Conservation (phyloP, 2,888 invertebrate species). For the Brachynemurus nebulosus region DNA sequence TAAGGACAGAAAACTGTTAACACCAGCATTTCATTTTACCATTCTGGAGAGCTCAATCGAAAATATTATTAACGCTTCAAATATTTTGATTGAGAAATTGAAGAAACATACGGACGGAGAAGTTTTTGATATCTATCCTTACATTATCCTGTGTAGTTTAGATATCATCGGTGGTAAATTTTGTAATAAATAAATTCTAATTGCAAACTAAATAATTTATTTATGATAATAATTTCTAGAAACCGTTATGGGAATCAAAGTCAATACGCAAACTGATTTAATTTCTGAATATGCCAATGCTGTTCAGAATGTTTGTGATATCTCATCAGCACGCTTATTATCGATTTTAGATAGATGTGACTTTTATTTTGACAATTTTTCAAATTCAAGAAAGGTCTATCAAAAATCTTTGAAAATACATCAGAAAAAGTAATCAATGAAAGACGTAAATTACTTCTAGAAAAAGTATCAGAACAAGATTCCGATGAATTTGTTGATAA, state of each 20-base stretch:
- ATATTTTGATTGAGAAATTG: slow-evolving; percentile 41
- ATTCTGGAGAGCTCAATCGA: slow-evolving; percentile 58
- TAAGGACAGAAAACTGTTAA: slow-evolving; percentile 51
- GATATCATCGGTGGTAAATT: slow-evolving; percentile 28
- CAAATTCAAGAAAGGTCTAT: slow-evolving; percentile 43
- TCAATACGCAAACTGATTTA: slow-evolving; percentile 44
- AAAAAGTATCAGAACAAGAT: too few species aligned
- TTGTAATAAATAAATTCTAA: too few species aligned
- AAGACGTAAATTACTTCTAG: too few species aligned
- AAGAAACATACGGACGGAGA: slow-evolving; percentile 27
- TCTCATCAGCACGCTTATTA: slow-evolving; percentile 22
- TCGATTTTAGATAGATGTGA: slow-evolving; percentile 35
- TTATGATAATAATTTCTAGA: too few species aligned
- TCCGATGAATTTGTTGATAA: too few species aligned
- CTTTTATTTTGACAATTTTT: slow-evolving; percentile 35
- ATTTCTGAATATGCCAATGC: slow-evolving; percentile 47
- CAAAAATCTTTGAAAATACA: slow-evolving; percentile 32
- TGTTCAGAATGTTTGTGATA: slow-evolving; percentile 26
- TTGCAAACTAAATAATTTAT: too few species aligned
- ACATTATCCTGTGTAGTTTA: slow-evolving; percentile 23
- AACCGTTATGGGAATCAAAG: slow-evolving; percentile 52
- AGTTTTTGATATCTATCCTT: slow-evolving; percentile 24
- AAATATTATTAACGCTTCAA: slow-evolving; percentile 49
- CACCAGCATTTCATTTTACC: slow-evolving; percentile 67
- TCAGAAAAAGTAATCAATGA: slow-evolving; percentile 46